These are phyloP conservation scores for Drosophila quadrilineata DNA, from an alignment of 1,140 invertebrate species.

Conservation along the genomic window DNA sequence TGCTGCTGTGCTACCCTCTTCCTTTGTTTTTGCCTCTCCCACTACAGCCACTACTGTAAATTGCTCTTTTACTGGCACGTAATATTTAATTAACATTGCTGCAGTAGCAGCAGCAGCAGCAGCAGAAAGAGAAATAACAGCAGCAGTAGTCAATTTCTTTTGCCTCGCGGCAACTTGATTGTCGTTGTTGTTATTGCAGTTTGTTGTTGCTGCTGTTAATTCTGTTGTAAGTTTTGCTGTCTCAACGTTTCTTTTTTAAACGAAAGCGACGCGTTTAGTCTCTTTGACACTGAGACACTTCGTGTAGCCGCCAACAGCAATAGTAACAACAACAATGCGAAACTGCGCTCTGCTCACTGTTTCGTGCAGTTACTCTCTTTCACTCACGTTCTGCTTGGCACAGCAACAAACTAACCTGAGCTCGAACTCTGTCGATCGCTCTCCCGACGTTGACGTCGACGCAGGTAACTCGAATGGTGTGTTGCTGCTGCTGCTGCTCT, in stretches of 20 bases:
- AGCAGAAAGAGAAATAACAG: neutral
- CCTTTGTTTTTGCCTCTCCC: too few relatives aligned
- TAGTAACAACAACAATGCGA: slow-evolving; percentile 9
- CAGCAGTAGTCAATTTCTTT: slow-evolving; percentile 49
- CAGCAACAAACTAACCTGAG: slow-evolving; percentile 7
- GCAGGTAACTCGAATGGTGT: slow-evolving; percentile 45
- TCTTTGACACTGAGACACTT: slow-evolving; percentile 59
- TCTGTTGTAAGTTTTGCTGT: too few relatives aligned
- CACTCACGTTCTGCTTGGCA: neutral
- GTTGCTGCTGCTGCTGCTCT: slow-evolving; percentile 28
- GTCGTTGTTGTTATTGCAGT: slow-evolving; percentile 13
- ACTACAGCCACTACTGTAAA: slow-evolving; percentile 58
- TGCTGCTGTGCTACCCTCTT: neutral
- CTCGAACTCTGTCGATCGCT: slow-evolving; percentile 5
- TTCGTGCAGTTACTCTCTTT: slow-evolving; percentile 29
- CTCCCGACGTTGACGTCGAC: slow-evolving; percentile 31
- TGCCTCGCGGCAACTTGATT: slow-evolving; percentile 30
- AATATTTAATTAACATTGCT: slow-evolving; percentile 74
- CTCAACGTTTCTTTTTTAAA: slow-evolving; percentile 56
- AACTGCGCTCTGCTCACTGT: slow-evolving; percentile 4
- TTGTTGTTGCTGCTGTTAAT: slow-evolving; percentile 14
- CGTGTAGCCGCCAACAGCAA: slow-evolving; percentile 28
- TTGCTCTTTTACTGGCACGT: slow-evolving; percentile 66
- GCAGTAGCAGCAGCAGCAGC: slow-evolving; percentile 20
- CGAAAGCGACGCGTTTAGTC: slow-evolving; percentile 73